Percentiles rank a stretch among this genome's conserved stretches.
These are phyloP conservation scores for Bergia puertoricense DNA, from an alignment of 92 coral and sea anemone species.

Conservation along the genomic window DNA sequence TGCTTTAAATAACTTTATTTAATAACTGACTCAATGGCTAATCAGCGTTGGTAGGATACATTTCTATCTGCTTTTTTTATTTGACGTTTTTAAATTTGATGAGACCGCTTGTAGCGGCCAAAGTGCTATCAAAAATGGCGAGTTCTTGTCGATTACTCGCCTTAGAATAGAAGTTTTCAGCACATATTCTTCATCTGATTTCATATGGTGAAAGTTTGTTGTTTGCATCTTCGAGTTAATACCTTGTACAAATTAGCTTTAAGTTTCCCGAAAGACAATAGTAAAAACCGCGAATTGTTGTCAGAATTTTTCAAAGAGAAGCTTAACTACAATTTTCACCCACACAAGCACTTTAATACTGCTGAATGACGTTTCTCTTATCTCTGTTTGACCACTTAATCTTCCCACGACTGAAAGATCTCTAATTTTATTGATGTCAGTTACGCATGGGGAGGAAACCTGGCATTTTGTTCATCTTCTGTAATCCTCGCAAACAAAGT, in stretches of 20 bases:
- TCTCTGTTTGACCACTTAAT: neutral
- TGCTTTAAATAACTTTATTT: constrained; percentile 1
- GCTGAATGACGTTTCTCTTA: neutral
- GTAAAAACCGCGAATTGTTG: neutral
- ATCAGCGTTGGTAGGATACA: neutral
- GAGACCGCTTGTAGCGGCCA: neutral
- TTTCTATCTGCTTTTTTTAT: neutral
- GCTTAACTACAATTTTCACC: neutral
- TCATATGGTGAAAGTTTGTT: neutral
- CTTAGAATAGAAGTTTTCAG: neutral
- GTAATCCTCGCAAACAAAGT: neutral
- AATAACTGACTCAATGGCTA: constrained; percentile 12
- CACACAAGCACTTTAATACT: neutral
- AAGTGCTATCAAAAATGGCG: neutral
- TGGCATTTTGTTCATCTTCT: neutral
- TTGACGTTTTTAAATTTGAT: neutral
- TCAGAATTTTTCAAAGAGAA: neutral
- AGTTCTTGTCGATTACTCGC: neutral
- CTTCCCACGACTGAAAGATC: neutral
- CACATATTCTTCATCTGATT: neutral
- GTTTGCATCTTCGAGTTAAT: constrained; percentile 5
- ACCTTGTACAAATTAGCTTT: constrained; percentile 33
- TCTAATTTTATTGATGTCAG: neutral
- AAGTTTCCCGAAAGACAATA: neutral
- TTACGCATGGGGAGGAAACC: neutral